phyloP scores from a whole-genome alignment of 92 coral and sea anemone genomes.

The Metridium senile region DNA sequence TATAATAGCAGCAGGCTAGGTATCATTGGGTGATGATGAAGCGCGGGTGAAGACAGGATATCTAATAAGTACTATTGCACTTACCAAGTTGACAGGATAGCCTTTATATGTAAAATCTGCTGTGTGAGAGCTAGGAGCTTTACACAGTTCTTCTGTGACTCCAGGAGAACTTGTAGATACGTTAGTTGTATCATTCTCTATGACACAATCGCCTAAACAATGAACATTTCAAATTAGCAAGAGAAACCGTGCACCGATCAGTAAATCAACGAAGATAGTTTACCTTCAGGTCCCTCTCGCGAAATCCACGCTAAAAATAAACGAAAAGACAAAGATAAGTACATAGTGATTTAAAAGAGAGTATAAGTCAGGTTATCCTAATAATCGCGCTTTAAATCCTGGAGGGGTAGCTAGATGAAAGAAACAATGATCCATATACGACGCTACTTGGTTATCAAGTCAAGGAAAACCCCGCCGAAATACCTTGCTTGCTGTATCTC shows the following conservation, averaged over 20 bases:
- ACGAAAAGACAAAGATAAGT: slow-evolving; percentile 4
- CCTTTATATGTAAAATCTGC: slow-evolving; percentile 97
- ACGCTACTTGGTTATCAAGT: slow-evolving; percentile 8
- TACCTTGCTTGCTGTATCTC: slow-evolving; percentile 89
- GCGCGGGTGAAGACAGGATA: slow-evolving; percentile 31
- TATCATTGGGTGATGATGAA: neutral
- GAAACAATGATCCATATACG: slow-evolving; percentile 33
- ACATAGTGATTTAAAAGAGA: neutral
- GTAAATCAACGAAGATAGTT: slow-evolving; percentile 10
- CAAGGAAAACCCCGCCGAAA: slow-evolving; percentile 54
- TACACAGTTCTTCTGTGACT: slow-evolving; percentile 56
- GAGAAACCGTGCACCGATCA: neutral
- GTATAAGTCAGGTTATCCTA: slow-evolving; percentile 36
- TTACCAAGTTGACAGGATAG: slow-evolving; percentile 96
- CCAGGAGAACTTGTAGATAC: slow-evolving; percentile 43
- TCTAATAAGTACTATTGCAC: slow-evolving; percentile 30
- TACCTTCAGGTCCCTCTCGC: slow-evolving; percentile 99
- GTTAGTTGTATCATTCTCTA: slow-evolving; percentile 89
- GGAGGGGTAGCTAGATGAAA: neutral
- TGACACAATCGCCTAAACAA: slow-evolving; percentile 92
- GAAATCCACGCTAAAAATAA: slow-evolving; percentile 92
- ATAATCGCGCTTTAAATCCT: slow-evolving; percentile 35
- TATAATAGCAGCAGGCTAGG: neutral
- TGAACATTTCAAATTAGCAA: slow-evolving; percentile 22
- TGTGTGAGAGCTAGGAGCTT: slow-evolving; percentile 82